These are phyloP conservation scores for Lycaena phlaeas DNA, from an alignment of 2,888 invertebrate genomes.

Conservation along the genomic window DNA sequence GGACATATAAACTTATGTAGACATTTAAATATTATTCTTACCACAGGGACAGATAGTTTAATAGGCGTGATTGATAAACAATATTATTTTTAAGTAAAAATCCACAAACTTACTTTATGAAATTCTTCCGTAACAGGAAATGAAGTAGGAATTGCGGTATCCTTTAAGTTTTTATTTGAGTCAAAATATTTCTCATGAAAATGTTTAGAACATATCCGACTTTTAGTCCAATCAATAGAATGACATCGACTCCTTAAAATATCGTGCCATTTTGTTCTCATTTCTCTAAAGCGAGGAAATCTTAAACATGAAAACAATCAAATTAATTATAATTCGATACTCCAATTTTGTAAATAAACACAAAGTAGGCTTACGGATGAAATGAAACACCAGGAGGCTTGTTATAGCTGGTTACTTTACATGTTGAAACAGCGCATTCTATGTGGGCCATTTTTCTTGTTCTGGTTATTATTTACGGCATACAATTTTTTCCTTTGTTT, in stretches of 20 bases:
- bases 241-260: conserved; percentile 44
- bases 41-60: too few relatives aligned
- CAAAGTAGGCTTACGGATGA: conserved; percentile 52
- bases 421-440: conserved; percentile 47
- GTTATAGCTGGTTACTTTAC: conserved; percentile 43
- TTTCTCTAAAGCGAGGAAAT: conserved; percentile 40
- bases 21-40: too few relatives aligned
- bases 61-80: too few relatives aligned
- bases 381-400: conserved; percentile 42
- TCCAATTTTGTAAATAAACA: too few relatives aligned
- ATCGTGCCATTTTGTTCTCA: conserved; percentile 51
- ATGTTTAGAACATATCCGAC: conserved; percentile 54
- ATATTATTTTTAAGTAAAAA: too few relatives aligned
- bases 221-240: conserved; percentile 45
- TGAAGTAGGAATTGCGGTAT: conserved; percentile 49
- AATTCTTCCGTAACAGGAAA: conserved; percentile 28
- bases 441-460: too few relatives aligned
- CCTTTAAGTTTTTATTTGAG: conserved; percentile 38
- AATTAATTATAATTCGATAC: too few relatives aligned
- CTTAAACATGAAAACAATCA: too few relatives aligned
- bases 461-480: too few relatives aligned
- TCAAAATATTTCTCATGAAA: conserved; percentile 54
- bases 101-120: conserved; percentile 30
- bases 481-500: too few relatives aligned
- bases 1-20: too few relatives aligned